Evolutionary conservation across 37 sponge, comb jelly and placozoan species (phyloP).

Genomic region (Agelas oroides): DNA sequence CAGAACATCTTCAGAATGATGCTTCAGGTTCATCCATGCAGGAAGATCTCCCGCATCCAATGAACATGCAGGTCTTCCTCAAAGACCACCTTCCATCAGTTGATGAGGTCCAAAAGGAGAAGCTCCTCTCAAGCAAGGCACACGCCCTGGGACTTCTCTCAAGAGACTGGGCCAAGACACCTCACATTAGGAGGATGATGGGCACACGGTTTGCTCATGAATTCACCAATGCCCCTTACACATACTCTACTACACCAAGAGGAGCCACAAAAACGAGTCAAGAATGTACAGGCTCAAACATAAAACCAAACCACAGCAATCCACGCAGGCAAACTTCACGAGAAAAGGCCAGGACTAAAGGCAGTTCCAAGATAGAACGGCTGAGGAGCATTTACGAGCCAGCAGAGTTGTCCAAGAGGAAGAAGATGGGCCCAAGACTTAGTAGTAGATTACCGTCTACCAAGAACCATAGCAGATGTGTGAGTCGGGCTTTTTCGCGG

Average conservation of each 20-base stretch:
- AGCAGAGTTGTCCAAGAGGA: not conserved
- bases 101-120: conserved; percentile 9
- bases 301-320: too few species aligned
- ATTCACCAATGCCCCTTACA: too few species aligned
- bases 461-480: not conserved
- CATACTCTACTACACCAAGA: too few species aligned
- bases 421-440: not conserved
- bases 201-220: too few species aligned
- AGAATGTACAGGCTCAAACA: not conserved
- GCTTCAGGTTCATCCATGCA: not conserved
- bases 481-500: not conserved
- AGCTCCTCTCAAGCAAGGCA: conserved; percentile 33
- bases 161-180: conserved; percentile 41
- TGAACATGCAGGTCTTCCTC: not conserved
- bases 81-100: not conserved
- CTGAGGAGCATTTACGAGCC: conserved; percentile 29
- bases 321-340: too few species aligned
- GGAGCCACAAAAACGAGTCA: not conserved
- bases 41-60: not conserved
- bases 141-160: conserved; percentile 50
- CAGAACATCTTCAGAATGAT: not conserved
- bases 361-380: conserved; percentile 11
- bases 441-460: not conserved
- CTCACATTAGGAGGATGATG: not conserved
- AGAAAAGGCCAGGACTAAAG: not conserved